These are phyloP conservation scores for Dynastes maya DNA, from an alignment of 2,888 invertebrate species.

Conservation along the genomic window DNA sequence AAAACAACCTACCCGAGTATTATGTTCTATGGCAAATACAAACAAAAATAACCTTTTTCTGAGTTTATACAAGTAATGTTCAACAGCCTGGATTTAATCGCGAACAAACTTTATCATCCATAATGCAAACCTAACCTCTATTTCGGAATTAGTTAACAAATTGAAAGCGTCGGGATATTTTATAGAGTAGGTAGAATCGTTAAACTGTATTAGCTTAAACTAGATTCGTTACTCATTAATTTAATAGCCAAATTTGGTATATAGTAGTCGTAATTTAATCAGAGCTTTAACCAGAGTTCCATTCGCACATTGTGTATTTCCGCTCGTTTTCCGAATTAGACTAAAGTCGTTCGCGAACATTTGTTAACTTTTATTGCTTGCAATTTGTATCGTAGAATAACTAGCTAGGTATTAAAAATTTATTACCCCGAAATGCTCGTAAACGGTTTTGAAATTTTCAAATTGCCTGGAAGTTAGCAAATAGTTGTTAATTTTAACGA, in stretches of 20 bases:
- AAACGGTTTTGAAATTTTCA: no score
- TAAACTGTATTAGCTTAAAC: neutral
- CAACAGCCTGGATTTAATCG: no score
- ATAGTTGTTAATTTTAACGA: no score
- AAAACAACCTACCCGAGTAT: no score
- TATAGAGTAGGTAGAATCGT: neutral
- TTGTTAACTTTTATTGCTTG: neutral
- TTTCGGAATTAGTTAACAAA: conserved; percentile 17
- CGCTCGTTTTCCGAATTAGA: neutral
- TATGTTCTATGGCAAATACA: no score
- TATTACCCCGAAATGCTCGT: neutral
- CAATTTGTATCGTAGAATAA: neutral
- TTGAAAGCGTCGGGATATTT: neutral
- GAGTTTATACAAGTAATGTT: no score
- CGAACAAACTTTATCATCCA: neutral
- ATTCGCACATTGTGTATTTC: conserved; percentile 7
- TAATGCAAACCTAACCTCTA: neutral
- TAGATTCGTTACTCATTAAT: neutral
- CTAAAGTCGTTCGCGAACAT: neutral
- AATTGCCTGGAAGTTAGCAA: no score
- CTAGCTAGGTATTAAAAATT: neutral
- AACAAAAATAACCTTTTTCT: no score
- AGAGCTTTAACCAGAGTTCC: neutral
- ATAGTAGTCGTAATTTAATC: conserved; percentile 4
- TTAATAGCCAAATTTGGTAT: conserved; percentile 6